Conservation (phyloP, 1,140 invertebrate genomes). For the Caerostris extrusa region DNA sequence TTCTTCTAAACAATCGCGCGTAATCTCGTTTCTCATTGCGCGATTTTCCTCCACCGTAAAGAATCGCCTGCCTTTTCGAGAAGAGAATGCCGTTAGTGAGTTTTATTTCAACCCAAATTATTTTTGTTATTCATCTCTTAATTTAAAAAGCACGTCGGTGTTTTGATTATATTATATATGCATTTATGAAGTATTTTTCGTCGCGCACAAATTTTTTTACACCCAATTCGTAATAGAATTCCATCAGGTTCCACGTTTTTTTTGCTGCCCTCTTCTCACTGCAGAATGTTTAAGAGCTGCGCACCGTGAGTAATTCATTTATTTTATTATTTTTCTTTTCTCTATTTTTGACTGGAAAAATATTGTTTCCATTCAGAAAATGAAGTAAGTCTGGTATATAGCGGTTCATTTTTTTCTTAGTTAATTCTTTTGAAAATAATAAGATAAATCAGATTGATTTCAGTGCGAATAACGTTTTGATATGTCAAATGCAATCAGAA, state of each 20-base stretch:
- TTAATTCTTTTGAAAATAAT: no score
- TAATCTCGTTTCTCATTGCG: conserved; percentile 15
- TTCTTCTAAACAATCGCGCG: conserved; percentile 21
- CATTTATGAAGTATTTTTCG: conserved; percentile 17
- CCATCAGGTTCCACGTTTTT: no score
- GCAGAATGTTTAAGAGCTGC: no score
- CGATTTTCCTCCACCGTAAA: not conserved
- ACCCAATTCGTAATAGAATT: conserved; percentile 32
- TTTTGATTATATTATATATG: conserved; percentile 39
- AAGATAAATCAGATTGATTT: not conserved
- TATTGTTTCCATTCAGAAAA: not conserved
- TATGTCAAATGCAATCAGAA: not conserved
- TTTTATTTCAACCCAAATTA: conserved; percentile 23
- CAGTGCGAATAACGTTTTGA: not conserved
- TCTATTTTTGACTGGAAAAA: not conserved
- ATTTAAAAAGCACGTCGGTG: conserved; percentile 25
- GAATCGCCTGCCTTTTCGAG: conserved; percentile 1
- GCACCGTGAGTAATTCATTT: not conserved
- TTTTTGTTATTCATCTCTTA: conserved; percentile 21
- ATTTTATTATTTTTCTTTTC: not conserved
- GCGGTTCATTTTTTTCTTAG: no score
- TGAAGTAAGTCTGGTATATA: no score
- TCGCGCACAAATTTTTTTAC: conserved; percentile 15
- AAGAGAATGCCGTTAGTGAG: conserved; percentile 32
- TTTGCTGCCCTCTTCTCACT: no score